phyloP scores from a whole-genome alignment of 2,797 vertebrate species.

The Staurois parvus region DNA sequence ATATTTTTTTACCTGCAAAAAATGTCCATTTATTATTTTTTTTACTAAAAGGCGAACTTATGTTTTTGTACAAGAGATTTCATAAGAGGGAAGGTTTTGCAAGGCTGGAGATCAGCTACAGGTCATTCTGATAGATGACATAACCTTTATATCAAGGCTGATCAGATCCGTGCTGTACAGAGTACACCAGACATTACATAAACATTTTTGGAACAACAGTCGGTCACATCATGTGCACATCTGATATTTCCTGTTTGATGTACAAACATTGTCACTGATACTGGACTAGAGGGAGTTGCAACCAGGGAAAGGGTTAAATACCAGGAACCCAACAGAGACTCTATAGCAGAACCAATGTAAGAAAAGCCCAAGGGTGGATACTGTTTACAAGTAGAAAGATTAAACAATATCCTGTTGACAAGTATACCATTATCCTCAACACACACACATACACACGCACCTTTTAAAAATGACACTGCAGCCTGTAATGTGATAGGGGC shows the following conservation, averaged over 20 bases:
- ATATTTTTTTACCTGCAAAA: no score
- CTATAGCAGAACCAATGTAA: neutral
- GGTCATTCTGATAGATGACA: neutral
- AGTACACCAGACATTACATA: neutral
- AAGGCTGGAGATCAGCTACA: neutral
- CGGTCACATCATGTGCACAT: neutral
- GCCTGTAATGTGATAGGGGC: slow-evolving; percentile 53
- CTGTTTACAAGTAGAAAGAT: slow-evolving; percentile 49
- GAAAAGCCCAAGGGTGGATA: slow-evolving; percentile 37
- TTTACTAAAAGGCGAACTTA: no score
- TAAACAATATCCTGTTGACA: slow-evolving; percentile 59
- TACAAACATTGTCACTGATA: neutral
- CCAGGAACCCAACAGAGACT: neutral
- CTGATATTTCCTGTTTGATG: neutral
- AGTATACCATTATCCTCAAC: slow-evolving; percentile 51
- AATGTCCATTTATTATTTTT: no score
- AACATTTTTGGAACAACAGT: neutral
- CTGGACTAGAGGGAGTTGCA: neutral
- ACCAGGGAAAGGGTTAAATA: slow-evolving; percentile 24
- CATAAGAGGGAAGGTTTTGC: neutral
- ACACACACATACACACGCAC: slow-evolving; percentile 46
- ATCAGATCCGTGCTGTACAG: neutral
- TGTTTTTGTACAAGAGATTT: neutral
- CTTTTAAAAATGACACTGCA: slow-evolving; percentile 52
- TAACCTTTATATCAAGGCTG: neutral